Conservation (phyloP, 1,140 invertebrate species). For the Vanessa tameamea region DNA sequence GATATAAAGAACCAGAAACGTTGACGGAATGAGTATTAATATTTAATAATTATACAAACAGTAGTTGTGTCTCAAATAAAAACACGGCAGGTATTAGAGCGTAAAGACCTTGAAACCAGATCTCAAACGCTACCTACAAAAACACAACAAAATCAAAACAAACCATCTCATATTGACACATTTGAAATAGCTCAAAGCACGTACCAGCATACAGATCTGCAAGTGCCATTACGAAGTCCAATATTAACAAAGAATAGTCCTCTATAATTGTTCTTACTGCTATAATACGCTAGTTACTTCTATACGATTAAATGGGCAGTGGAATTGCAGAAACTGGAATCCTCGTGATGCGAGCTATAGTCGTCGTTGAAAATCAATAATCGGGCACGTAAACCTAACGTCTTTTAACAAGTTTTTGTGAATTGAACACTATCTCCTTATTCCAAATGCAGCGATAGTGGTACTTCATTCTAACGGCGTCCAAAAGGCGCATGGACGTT, state of each 20-base stretch:
- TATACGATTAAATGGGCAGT: slow-evolving; percentile 71
- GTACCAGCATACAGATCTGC: slow-evolving; percentile 74
- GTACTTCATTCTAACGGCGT: slow-evolving; percentile 84
- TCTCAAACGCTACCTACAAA: slow-evolving; percentile 40
- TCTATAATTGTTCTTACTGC: slow-evolving; percentile 52
- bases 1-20: not conserved
- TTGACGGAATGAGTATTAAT: not conserved
- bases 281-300: slow-evolving; percentile 57
- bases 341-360: slow-evolving; percentile 65
- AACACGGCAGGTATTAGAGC: slow-evolving; percentile 46
- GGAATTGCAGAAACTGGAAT: slow-evolving; percentile 63
- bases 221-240: slow-evolving; percentile 70
- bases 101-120: slow-evolving; percentile 59
- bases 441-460: slow-evolving; percentile 93
- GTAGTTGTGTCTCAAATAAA: not conserved
- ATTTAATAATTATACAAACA: not conserved
- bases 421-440: slow-evolving; percentile 93
- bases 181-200: slow-evolving; percentile 45
- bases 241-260: slow-evolving; percentile 53
- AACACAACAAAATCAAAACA: slow-evolving; percentile 41
- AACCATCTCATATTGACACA: slow-evolving; percentile 39
- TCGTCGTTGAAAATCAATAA: slow-evolving; percentile 64
- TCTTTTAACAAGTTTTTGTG: slow-evolving; percentile 94
- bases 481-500: slow-evolving; percentile 70
- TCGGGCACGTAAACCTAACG: slow-evolving; percentile 76